These are phyloP conservation scores for Petrocephalus sullivani DNA, from an alignment of 2,797 vertebrate species.

Conservation along the genomic window DNA sequence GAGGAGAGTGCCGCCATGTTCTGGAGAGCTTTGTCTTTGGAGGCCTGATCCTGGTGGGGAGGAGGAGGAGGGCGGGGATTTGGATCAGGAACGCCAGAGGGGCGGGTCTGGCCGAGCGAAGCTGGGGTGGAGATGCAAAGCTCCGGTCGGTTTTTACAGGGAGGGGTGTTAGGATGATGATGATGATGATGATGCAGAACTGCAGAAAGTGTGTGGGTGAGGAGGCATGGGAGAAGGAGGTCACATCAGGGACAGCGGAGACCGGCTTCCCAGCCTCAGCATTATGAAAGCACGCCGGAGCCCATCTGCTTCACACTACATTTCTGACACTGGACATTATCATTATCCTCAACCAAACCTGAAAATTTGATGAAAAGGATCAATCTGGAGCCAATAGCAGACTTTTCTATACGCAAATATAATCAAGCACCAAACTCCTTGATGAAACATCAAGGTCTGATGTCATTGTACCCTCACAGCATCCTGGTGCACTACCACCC, in stretches of 20 bases:
- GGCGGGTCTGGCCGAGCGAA: not conserved
- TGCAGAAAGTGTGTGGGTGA: not conserved
- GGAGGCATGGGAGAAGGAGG: not conserved
- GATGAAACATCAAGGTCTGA: not conserved
- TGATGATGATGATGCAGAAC: not conserved
- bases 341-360: not conserved
- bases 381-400: not conserved
- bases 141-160: too few relatives aligned
- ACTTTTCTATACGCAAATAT: not conserved
- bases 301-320: not conserved
- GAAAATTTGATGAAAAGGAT: not conserved
- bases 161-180: not conserved
- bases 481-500: not conserved
- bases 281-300: not conserved
- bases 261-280: not conserved
- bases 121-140: not conserved
- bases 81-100: not conserved
- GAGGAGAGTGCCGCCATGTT: conserved; percentile 94
- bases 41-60: conserved; percentile 79
- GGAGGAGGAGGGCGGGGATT: not conserved
- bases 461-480: not conserved
- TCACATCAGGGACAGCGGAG: not conserved
- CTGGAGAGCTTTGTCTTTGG: conserved; percentile 93
- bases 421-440: not conserved
- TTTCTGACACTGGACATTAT: not conserved